Conservation (phyloP, 1,140 invertebrate species). For the Brachionus koreanus region DNA sequence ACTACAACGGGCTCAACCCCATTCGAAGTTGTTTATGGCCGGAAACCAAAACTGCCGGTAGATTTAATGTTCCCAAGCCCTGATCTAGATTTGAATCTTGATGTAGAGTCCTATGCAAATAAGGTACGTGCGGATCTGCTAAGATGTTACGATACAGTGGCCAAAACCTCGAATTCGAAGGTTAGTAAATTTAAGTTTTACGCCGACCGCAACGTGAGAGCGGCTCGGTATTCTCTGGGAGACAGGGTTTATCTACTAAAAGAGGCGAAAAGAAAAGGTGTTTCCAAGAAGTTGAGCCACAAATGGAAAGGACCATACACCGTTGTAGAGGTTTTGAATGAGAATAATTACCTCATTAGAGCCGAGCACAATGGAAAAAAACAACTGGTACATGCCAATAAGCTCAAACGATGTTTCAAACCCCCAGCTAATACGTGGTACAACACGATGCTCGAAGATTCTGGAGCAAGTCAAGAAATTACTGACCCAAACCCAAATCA, state of each 20-base stretch:
- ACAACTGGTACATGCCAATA: not conserved
- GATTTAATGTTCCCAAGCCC: not conserved
- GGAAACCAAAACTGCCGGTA: not conserved
- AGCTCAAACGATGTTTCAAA: not conserved
- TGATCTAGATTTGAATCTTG: not conserved
- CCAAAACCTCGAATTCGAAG: not conserved
- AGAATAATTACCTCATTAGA: not conserved
- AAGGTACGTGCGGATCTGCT: not conserved
- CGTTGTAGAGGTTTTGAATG: not conserved
- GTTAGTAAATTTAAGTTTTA: not conserved
- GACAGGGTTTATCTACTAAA: not conserved
- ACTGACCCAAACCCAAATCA: too few relatives aligned
- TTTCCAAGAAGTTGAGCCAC: not conserved
- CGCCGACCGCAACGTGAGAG: not conserved
- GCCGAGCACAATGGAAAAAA: not conserved
- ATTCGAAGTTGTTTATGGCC: not conserved
- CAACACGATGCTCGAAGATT: not conserved
- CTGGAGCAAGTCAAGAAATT: too few relatives aligned
- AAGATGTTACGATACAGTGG: not conserved
- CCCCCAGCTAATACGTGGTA: not conserved
- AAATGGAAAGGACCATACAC: not conserved
- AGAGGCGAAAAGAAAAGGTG: not conserved
- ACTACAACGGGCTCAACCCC: not conserved
- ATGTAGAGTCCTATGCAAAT: not conserved
- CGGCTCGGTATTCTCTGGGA: not conserved